A percentile compares a stretch with the other conserved stretches of the same genome.
These are phyloP conservation scores for Agrotis segetum DNA, from an alignment of 2,888 invertebrate genomes.

Conservation along the genomic window DNA sequence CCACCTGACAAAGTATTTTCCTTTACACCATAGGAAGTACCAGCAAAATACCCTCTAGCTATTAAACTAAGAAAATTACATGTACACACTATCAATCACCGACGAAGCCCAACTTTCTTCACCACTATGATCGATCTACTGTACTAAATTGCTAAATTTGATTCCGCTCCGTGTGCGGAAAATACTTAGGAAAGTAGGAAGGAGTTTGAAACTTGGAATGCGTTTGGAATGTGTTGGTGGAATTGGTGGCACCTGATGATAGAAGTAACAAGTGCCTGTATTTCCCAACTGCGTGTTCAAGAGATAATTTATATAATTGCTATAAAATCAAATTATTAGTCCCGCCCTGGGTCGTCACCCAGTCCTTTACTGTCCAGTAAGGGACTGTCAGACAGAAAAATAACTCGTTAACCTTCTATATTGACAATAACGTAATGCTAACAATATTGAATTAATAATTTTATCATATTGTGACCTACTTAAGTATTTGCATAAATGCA, in stretches of 20 bases:
- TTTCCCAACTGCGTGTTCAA: no score
- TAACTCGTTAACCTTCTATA: no score
- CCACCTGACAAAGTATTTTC: conserved; percentile 43
- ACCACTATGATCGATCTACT: conserved; percentile 57
- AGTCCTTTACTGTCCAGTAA: no score
- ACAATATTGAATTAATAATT: no score
- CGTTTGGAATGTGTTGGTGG: not conserved
- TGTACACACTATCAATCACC: conserved; percentile 57
- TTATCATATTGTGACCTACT: no score
- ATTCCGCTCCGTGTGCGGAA: conserved; percentile 30
- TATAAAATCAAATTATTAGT: no score
- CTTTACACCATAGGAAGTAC: conserved; percentile 9
- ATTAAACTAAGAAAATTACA: conserved; percentile 55
- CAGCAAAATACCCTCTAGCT: conserved; percentile 33
- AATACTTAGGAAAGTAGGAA: conserved; percentile 23
- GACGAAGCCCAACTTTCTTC: conserved; percentile 50
- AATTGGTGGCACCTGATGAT: conserved; percentile 7
- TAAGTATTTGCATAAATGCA: no score
- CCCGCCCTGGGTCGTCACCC: no score
- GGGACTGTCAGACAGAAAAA: no score
- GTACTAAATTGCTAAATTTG: conserved; percentile 54
- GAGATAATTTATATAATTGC: no score
- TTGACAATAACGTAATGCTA: no score
- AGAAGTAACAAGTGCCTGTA: no score
- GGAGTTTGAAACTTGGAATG: not conserved